phyloP scores from a whole-genome alignment of 2,797 vertebrate species.

The Huso huso region DNA sequence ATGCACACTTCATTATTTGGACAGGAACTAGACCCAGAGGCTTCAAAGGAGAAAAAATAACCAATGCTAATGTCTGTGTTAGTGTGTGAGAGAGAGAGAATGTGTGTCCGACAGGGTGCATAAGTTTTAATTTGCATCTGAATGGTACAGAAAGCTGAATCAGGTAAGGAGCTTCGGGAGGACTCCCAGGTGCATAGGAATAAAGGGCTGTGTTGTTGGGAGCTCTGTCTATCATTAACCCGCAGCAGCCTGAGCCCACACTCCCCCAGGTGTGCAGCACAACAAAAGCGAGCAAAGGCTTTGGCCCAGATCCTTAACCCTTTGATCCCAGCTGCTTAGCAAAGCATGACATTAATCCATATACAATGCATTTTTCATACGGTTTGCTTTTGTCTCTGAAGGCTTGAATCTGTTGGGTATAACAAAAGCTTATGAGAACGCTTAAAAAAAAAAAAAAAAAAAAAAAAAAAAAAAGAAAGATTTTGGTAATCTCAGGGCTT shows the following conservation, averaged over 20 bases:
- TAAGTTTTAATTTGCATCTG: conserved; percentile 16
- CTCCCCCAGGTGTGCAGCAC: conserved; percentile 1
- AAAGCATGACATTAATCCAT: neutral
- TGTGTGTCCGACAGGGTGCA: neutral
- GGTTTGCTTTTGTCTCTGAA: neutral
- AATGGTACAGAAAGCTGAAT: conserved; percentile 6
- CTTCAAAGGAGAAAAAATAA: conserved; percentile 21
- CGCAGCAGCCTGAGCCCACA: conserved; percentile 5
- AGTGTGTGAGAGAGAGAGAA: conserved; percentile 10
- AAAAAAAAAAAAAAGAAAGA: too few species aligned
- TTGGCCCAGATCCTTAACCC: neutral
- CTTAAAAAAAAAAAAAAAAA: too few species aligned
- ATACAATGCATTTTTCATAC: neutral
- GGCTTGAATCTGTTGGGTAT: too few species aligned
- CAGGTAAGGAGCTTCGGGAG: conserved; percentile 4
- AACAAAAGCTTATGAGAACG: too few species aligned
- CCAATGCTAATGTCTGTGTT: conserved; percentile 9
- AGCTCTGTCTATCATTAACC: neutral
- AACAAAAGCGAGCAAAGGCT: conserved; percentile 6
- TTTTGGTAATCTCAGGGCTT: too few species aligned
- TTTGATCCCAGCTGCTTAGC: conserved; percentile 9
- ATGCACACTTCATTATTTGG: neutral
- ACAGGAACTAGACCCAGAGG: conserved; percentile 21
- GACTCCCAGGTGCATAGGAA: conserved; percentile 14
- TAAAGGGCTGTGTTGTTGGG: neutral